Evolutionary conservation across 2,888 invertebrate species (phyloP).

Genomic region (Ethmia dodecea): DNA sequence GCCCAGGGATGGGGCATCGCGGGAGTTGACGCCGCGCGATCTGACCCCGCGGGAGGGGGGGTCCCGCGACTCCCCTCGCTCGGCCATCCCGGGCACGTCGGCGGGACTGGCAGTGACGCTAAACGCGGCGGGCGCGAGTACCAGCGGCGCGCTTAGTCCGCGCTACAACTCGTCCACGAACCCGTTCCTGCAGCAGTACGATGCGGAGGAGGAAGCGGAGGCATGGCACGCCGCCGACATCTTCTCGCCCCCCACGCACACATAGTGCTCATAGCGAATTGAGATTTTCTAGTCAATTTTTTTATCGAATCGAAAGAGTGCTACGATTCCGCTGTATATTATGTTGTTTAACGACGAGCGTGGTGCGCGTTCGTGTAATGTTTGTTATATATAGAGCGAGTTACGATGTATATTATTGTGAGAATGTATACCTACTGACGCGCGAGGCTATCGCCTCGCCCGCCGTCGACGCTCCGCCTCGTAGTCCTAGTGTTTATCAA

Average conservation of each 20-base stretch:
- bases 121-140: conserved; percentile 41
- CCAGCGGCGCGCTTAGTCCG: conserved; percentile 43
- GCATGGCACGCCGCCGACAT: conserved; percentile 69
- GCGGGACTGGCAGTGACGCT: conserved; percentile 80
- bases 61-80: conserved; percentile 48
- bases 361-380: conserved; percentile 61
- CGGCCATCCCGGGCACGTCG: conserved; percentile 76
- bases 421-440: conserved; percentile 65
- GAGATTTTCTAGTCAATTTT: conserved; percentile 77
- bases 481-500: conserved; percentile 60
- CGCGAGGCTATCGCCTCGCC: conserved; percentile 48
- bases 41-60: conserved; percentile 41
- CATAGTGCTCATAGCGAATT: conserved; percentile 71
- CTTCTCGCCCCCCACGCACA: conserved; percentile 68
- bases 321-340: conserved; percentile 73
- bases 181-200: conserved; percentile 79
- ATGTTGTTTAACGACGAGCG: conserved; percentile 61
- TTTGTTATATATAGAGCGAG: conserved; percentile 74
- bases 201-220: conserved; percentile 69
- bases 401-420: conserved; percentile 73
- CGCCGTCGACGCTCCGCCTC: conserved; percentile 53
- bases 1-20: conserved; percentile 31
- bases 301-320: conserved; percentile 68
- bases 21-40: conserved; percentile 27
- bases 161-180: conserved; percentile 75